These are phyloP conservation scores for Tethea ocularis DNA, from an alignment of 2,888 invertebrate species.

Conservation along the genomic window DNA sequence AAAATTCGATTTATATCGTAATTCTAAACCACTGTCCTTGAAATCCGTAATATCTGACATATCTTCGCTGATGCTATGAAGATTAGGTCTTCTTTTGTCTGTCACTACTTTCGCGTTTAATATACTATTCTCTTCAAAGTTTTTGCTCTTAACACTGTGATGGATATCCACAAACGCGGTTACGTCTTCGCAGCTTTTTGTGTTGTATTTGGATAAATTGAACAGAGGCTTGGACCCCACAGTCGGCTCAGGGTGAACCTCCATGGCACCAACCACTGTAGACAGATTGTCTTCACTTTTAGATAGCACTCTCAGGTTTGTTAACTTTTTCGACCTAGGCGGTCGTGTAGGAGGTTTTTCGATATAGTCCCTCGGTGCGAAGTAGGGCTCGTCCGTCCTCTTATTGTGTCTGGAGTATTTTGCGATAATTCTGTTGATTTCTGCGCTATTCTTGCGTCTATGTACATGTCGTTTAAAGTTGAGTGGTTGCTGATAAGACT, in stretches of 20 bases:
- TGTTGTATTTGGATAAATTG: slow-evolving; percentile 64
- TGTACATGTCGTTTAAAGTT: slow-evolving; percentile 79
- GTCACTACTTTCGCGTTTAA: slow-evolving; percentile 60
- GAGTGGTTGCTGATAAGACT: slow-evolving; percentile 80
- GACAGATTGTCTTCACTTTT: slow-evolving; percentile 76
- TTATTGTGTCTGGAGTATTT: slow-evolving; percentile 77
- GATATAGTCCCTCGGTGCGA: slow-evolving; percentile 42
- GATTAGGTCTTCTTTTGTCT: slow-evolving; percentile 44
- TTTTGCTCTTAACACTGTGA: slow-evolving; percentile 63
- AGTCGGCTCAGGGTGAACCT: slow-evolving; percentile 55
- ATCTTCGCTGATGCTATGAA: slow-evolving; percentile 69
- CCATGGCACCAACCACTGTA: slow-evolving; percentile 62
- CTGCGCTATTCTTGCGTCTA: slow-evolving; percentile 79
- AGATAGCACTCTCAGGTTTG: slow-evolving; percentile 57
- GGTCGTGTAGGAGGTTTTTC: slow-evolving; percentile 63
- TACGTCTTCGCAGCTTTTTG: slow-evolving; percentile 75
- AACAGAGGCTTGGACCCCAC: slow-evolving; percentile 45
- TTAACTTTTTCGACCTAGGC: slow-evolving; percentile 55
- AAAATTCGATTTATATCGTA: slow-evolving; percentile 56
- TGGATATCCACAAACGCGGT: slow-evolving; percentile 69
- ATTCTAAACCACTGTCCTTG: slow-evolving; percentile 64
- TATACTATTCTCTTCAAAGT: slow-evolving; percentile 74
- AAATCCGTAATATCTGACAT: slow-evolving; percentile 48
- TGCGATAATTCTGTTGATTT: slow-evolving; percentile 82
- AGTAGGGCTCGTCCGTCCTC: slow-evolving; percentile 65